Evolutionary conservation across 1,140 invertebrate species (phyloP), one percentile per base, ranked within the genome.

Genomic region (Coptotermes formosanus): DNA sequence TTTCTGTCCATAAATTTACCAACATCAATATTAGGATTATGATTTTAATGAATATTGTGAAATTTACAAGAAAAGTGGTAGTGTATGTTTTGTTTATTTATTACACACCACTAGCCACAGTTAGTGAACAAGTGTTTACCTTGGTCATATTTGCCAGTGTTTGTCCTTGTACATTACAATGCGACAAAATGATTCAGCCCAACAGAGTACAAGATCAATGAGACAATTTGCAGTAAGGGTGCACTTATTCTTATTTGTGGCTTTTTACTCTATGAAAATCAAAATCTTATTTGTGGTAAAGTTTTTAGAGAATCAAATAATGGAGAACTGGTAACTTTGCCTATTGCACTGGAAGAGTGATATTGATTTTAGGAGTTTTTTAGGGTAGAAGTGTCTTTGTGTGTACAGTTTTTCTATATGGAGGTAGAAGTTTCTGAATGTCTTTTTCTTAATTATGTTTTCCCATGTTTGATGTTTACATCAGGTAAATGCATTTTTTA

Each of bases 241-340:
- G 12, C 25, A 23, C 7, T 64, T 8, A 3, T 7, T 75, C 64
- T 75, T 75, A 75, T 30, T n/a, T 75, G 25, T 30, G 25, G n/a
- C n/a, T n/a, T 75, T n/a, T 75, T 75, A 30, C 25, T 30, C 1
- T 75, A 75, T 75, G 25, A 75, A 75, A 75, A 75, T 75, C 64
- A 75, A 75, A 75, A 75, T 75, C n/a, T 30, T 75, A 25, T 75
- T n/a, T 75, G 64, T 75, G 64, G 64, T 75, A 75, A 30, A 75
- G n/a, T 14, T 75, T 75, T 75, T 30, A 75, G 64, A 75, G 7
- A 30, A 25, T n/a, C 64, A 75, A 75, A 75, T 69, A 69, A 69
- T 75, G 59, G 7, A 23, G 59, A 64, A 64, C 25, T 75, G n/a
- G 7, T 75, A 30, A 30, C n/a, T 75, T 75, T 30, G 64, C n/a